Percentiles rank a stretch among this genome's conserved stretches.
Conservation (phyloP, 2,888 invertebrate genomes). For the Chromoteleia sp. region DNA sequence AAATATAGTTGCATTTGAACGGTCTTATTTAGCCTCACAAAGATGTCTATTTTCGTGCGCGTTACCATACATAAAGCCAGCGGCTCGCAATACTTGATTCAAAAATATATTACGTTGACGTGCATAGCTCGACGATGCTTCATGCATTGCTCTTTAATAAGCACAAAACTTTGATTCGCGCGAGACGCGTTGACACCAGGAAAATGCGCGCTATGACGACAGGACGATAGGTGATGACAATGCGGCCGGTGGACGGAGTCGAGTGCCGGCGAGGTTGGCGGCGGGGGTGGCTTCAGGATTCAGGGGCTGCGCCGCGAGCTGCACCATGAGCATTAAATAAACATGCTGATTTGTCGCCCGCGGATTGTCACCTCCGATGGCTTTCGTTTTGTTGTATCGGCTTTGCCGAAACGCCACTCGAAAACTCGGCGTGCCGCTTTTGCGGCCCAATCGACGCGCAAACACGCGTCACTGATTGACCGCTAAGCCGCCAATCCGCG, state of each 20-base stretch:
- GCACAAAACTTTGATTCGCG: conserved; percentile 62
- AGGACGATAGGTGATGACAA: conserved; percentile 66
- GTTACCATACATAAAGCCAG: conserved; percentile 47
- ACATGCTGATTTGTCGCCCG: conserved; percentile 83
- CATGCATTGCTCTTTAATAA: conserved; percentile 68
- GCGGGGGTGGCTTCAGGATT: conserved; percentile 60
- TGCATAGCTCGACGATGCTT: conserved; percentile 45
- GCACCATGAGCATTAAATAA: conserved; percentile 82
- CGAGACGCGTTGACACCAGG: conserved; percentile 63
- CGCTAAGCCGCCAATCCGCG: conserved; percentile 42
- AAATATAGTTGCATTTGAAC: conserved; percentile 55
- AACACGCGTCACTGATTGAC: conserved; percentile 62
- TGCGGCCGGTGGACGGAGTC: conserved; percentile 38
- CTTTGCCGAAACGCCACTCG: conserved; percentile 58
- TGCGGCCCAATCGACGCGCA: conserved; percentile 55
- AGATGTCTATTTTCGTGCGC: conserved; percentile 55
- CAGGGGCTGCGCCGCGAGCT: conserved; percentile 65
- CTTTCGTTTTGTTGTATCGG: conserved; percentile 81
- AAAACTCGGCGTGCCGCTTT: conserved; percentile 58
- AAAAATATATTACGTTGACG: conserved; percentile 66
- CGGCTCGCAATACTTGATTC: conserved; percentile 47
- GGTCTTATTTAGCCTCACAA: conserved; percentile 61
- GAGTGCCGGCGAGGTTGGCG: conserved; percentile 36
- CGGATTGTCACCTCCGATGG: conserved; percentile 83
- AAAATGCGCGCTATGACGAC: conserved; percentile 59